Base-by-base conservation (phyloP, 2,888 invertebrate species). In the Hybos culiciformis region DNA sequence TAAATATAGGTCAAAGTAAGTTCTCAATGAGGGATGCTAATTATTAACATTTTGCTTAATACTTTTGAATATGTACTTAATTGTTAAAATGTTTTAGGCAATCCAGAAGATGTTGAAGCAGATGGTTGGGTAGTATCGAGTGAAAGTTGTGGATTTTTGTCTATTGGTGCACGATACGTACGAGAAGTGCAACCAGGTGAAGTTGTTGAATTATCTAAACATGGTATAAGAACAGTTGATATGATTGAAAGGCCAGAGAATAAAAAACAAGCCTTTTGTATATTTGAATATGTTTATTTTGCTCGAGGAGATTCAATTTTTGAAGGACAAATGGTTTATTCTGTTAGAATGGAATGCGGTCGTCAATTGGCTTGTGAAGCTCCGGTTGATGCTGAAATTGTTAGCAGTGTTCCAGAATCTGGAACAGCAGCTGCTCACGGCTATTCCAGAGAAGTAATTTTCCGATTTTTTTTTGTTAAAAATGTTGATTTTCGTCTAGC, bases 201-300 rank as follows among this genome's bases (percentile, higher is more conserved):
- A 71, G 94, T 97, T 42, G 82, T 98, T 17, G 93, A 94, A 69
- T 74, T 97, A 63, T 85, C 88, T 0, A 74, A 79, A 14, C 75
- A 80, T 54, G 96, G 96, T 3, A 79, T 91, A 45, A 78, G 82
- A 48, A 90, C 91, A 0, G 79, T 92, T 50, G 86, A 83, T 57
- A 83, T 91, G 45, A 83, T 94, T 39, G 80, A 83, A 52, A 73
- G 87, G 39, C 90, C 88, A 0, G 75, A 78, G 47, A 75, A 78
- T 55, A 80, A 79, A 50, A 77, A 80, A 46, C 82, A 87, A 53
- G 93, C 97, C 0, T 93, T 97, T 70, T 98, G 97, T 66, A 96
- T 98, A 59, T 98, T 98, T 67, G 97, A 98, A 67, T 98, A 98
- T 63, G 96, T 98, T 1, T 98, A 98, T 69, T 98, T 98, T 70